A percentile compares a stretch with the other conserved stretches of the same genome.
phyloP scores from a whole-genome alignment of 2,888 invertebrate genomes.

The Papilio protenor region DNA sequence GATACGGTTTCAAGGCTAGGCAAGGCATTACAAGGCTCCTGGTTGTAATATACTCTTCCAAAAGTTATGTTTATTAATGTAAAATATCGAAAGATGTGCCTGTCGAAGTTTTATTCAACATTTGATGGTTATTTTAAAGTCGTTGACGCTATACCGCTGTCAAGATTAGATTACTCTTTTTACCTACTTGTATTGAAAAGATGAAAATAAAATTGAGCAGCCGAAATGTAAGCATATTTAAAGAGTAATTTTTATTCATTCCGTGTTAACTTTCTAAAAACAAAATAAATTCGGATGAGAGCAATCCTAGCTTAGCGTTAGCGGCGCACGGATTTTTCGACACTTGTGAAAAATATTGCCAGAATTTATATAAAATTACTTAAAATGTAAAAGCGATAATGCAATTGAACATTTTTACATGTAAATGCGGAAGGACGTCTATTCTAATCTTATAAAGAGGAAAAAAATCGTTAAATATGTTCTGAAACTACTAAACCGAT shows the following conservation, averaged over 20 bases:
- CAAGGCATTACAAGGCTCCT: too few species aligned
- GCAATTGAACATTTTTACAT: background rate
- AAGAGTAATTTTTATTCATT: slow-evolving; percentile 15
- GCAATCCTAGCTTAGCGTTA: slow-evolving; percentile 6
- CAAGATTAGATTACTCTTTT: slow-evolving; percentile 11
- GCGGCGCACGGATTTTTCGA: slow-evolving; percentile 1
- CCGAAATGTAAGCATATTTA: slow-evolving; percentile 13
- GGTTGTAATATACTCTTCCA: too few species aligned
- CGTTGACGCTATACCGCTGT: background rate
- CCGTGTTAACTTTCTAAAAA: slow-evolving; percentile 14
- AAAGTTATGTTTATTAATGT: background rate
- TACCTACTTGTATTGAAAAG: slow-evolving; percentile 1
- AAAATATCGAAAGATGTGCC: background rate
- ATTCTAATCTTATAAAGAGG: too few species aligned
- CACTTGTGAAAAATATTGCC: slow-evolving; percentile 11
- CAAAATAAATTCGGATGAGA: slow-evolving; percentile 10
- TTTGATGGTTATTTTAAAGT: background rate
- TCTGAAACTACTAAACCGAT: too few species aligned
- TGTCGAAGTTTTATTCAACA: background rate
- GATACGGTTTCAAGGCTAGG: too few species aligned
- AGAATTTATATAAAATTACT: slow-evolving; percentile 18
- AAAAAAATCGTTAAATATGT: too few species aligned
- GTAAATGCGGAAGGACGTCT: slow-evolving; percentile 30
- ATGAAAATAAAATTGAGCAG: slow-evolving; percentile 10
- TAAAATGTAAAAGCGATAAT: background rate